Conservation (phyloP, 30 jellyfish, hydroid and myxozoan species). For the Hydractinia symbiolongicarpus region DNA sequence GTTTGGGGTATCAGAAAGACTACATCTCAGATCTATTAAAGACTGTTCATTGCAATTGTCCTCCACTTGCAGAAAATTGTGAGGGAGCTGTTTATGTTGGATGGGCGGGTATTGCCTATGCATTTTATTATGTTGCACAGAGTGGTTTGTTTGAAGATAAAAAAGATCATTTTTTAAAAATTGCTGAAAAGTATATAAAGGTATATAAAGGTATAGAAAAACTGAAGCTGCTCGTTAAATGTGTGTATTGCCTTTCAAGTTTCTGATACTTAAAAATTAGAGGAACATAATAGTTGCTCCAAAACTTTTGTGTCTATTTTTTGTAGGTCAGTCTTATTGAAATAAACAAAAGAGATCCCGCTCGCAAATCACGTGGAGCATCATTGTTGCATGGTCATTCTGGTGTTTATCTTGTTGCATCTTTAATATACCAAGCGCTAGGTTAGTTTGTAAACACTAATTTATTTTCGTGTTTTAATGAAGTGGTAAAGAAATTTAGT, state of each 20-base stretch:
- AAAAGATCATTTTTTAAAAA: slow-evolving; percentile 47
- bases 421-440: slow-evolving; percentile 70
- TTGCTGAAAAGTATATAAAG: slow-evolving; percentile 84
- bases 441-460: slow-evolving; percentile 39
- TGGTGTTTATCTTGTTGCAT: slow-evolving; percentile 81
- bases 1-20: slow-evolving; percentile 43
- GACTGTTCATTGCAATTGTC: slow-evolving; percentile 74
- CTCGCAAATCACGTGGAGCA: slow-evolving; percentile 70
- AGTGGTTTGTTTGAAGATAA: slow-evolving; percentile 84
- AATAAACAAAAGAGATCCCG: slow-evolving; percentile 69
- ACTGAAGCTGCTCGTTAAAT: background rate
- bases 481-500: too few relatives aligned
- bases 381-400: slow-evolving; percentile 96
- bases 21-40: slow-evolving; percentile 74
- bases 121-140: slow-evolving; percentile 91
- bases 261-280: background rate
- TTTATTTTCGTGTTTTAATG: too few relatives aligned
- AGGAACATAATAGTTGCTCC: too few relatives aligned
- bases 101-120: slow-evolving; percentile 97
- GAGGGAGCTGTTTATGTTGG: slow-evolving; percentile 97
- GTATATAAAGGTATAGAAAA: slow-evolving; percentile 72
- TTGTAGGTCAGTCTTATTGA: slow-evolving; percentile 74
- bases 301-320: background rate
- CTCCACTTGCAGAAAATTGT: slow-evolving; percentile 86
- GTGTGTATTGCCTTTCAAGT: background rate